Conservation (phyloP, 2,113 vertebrate species). For the Pterocles gutturalis region DNA sequence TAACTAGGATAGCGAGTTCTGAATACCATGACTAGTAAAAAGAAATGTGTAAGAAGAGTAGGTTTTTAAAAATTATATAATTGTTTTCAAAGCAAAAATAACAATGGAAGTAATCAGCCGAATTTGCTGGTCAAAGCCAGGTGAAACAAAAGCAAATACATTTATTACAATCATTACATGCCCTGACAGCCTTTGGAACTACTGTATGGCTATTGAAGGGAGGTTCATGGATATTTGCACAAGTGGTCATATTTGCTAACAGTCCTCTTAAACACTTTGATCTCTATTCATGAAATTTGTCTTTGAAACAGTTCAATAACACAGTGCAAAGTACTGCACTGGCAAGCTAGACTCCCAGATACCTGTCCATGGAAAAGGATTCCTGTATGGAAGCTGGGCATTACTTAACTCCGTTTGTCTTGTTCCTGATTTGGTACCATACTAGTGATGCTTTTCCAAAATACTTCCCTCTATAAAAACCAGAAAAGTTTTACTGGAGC, state of each 20-base stretch:
- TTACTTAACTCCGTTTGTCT: neutral
- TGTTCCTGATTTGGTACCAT: neutral
- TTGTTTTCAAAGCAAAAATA: slow-evolving; percentile 61
- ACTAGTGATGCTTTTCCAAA: neutral
- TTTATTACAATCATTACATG: slow-evolving; percentile 70
- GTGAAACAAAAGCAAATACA: slow-evolving; percentile 74
- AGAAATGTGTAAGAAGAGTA: slow-evolving; percentile 45
- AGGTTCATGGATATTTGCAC: slow-evolving; percentile 70
- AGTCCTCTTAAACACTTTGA: slow-evolving; percentile 62
- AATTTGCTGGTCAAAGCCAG: slow-evolving; percentile 62
- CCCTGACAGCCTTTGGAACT: slow-evolving; percentile 70
- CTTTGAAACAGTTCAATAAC: slow-evolving; percentile 67
- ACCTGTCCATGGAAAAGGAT: neutral
- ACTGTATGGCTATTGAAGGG: slow-evolving; percentile 38
- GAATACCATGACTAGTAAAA: slow-evolving; percentile 18
- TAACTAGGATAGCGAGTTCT: neutral
- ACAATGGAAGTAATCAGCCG: slow-evolving; percentile 39
- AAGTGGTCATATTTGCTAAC: slow-evolving; percentile 73
- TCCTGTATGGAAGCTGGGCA: neutral
- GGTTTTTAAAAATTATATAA: neutral
- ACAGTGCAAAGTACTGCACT: slow-evolving; percentile 56
- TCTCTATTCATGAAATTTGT: slow-evolving; percentile 60
- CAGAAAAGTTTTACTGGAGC: neutral
- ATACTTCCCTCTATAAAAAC: neutral
- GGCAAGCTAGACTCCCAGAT: slow-evolving; percentile 30